Evolutionary conservation across 2,888 invertebrate species (phyloP), one percentile per base, ranked within the genome.

Genomic region (Lithophane ornitopus): DNA sequence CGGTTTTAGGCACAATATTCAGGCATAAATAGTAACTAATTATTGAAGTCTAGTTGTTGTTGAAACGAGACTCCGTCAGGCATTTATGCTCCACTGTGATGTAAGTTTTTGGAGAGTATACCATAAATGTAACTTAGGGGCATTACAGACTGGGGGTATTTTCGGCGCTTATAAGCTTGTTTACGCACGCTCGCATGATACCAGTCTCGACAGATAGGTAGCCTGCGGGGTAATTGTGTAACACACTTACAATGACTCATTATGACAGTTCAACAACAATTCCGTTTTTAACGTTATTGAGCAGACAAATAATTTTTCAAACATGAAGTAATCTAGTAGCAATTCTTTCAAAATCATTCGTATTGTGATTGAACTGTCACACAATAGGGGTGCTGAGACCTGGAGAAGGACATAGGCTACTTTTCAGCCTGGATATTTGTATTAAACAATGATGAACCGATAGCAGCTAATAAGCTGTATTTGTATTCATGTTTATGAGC

Each of bases 31-130:
- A 63, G 14, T 49, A 22, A 34, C 14, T 54, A 66, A 46, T 63
- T n/a, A 62, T 68, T 65, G n/a, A 80, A 59, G 54, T 71, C 54
- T 16, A 65, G 39, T 71, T 70, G 12, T 73, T 46, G 16, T 49
- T 74, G 56, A 72, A 71, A 78, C 69, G 34, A 80, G 44, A 19
- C 52, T 71, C 63, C 76, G 59, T 66, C 49, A n/a, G 61, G 78
- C 74, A 81, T 81, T 59, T 67, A 81, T 81, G 81, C 81, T 63
- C 67, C 28, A 59, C 44, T 85, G 82, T 82, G 87, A 87, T 87
- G 61, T n/a, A 73, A 44, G 44, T 34, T 72, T 80, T 56, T 54
- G 22, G 7, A 80, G 28, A 56, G 39, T 62, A 16, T 68, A 80
- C 49, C 26, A 52, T 44, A 26, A 49, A 34, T 74, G 26, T 74